phyloP scores from a whole-genome alignment of 2,797 vertebrate species.

The Chromobotia macracanthus region DNA sequence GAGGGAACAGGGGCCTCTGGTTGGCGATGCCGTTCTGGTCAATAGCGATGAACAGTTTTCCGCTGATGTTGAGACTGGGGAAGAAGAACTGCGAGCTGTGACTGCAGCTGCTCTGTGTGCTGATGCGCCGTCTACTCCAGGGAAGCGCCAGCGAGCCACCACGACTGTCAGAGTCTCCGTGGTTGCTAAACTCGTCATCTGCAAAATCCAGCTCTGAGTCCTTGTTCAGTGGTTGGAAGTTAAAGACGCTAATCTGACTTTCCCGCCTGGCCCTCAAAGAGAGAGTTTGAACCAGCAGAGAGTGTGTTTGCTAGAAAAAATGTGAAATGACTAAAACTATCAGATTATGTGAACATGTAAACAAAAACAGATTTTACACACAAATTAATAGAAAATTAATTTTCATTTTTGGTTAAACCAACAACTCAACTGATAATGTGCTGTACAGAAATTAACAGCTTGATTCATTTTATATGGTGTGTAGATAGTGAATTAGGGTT shows the following conservation, averaged over 20 bases:
- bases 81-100: slow-evolving; percentile 79
- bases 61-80: slow-evolving; percentile 78
- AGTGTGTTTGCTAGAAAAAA: slow-evolving; percentile 56
- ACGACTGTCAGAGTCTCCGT: slow-evolving; percentile 78
- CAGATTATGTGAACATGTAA: too few relatives aligned
- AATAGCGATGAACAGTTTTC: slow-evolving; percentile 89
- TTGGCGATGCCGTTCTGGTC: slow-evolving; percentile 95
- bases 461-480: too few relatives aligned
- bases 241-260: slow-evolving; percentile 81
- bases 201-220: slow-evolving; percentile 81
- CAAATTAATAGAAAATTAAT: too few relatives aligned
- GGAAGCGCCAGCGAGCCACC: slow-evolving; percentile 81
- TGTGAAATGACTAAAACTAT: too few relatives aligned
- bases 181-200: slow-evolving; percentile 90
- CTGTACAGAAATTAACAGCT: too few relatives aligned
- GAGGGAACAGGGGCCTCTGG: slow-evolving; percentile 71
- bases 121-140: slow-evolving; percentile 82
- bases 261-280: slow-evolving; percentile 73
- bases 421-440: too few relatives aligned
- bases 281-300: slow-evolving; percentile 73
- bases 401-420: too few relatives aligned
- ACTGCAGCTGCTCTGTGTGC: slow-evolving; percentile 85
- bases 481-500: too few relatives aligned
- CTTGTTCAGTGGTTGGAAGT: slow-evolving; percentile 71
- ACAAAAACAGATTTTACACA: too few relatives aligned